Percentiles rank a stretch among this genome's conserved stretches.
These are phyloP conservation scores for Zygothrica quintamaculata DNA, from an alignment of 2,888 invertebrate species.

Conservation along the genomic window DNA sequence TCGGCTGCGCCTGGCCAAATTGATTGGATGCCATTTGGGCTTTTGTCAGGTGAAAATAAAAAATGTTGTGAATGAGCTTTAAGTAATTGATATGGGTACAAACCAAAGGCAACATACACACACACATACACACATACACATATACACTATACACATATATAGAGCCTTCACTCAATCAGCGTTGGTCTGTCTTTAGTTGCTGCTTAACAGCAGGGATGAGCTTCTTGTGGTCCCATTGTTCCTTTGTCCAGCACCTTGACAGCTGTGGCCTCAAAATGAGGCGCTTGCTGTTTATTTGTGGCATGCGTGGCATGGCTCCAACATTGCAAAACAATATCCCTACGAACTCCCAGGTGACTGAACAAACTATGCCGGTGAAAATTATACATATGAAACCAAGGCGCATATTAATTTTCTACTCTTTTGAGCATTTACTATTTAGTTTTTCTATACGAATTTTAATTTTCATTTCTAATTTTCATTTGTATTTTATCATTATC, in stretches of 20 bases:
- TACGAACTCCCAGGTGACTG: conserved; percentile 40
- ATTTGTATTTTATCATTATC: conserved; percentile 58
- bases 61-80: conserved; percentile 83
- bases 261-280: conserved; percentile 77
- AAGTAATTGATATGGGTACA: conserved; percentile 84
- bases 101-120: conserved; percentile 25
- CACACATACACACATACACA: conserved; percentile 24
- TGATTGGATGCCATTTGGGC: conserved; percentile 81
- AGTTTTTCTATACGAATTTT: conserved; percentile 56
- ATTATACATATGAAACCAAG: no score
- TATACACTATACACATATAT: conserved; percentile 1
- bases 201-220: conserved; percentile 66
- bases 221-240: conserved; percentile 73
- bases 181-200: no score
- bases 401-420: no score
- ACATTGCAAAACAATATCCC: no score
- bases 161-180: conserved; percentile 27
- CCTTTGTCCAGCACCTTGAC: conserved; percentile 73
- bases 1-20: conserved; percentile 59
- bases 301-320: conserved; percentile 62
- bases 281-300: conserved; percentile 78
- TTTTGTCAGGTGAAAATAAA: conserved; percentile 84
- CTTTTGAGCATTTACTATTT: no score
- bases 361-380: no score
- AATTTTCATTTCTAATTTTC: conserved; percentile 1